Base-by-base conservation (phyloP, 2,888 invertebrate species). In the Dexiosoma caninum region DNA sequence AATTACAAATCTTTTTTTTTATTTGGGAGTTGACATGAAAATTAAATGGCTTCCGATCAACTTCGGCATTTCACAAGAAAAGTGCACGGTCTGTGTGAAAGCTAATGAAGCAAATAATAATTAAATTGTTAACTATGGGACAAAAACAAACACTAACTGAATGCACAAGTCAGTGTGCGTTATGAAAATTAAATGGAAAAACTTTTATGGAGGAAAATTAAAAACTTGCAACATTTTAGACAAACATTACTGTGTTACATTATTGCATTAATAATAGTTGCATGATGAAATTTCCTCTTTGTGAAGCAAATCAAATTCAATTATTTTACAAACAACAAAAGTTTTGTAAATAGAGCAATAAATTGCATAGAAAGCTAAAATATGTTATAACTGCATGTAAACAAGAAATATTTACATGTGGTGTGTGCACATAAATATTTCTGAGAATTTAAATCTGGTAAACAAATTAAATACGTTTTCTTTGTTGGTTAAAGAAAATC, bases 101-200 rank as follows among this genome's bases (percentile, higher is more conserved):
- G n/a, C 23, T 23, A 40, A 40, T 32, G 14, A 37, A 40, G 21
- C 37, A 40, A 57, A 57, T 35, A 21, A 40, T 42, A 60, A 60
- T 12, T 27, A 30, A 12, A 60, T 42, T 60, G 30, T 44, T 30
- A 4, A 19, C 7, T 30, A 16, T 14, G 10, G 3, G 2, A 60
- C 1, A 44, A 2, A 30, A 14, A 23, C n/a, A 42, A 1, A 27
- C 6, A 14, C 59, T 27, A 59, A 40, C 40, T 14, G 23, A 30
- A 44, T 60, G 16, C 40, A 9, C 16, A 44, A 6, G 42, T 60
- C n/a, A 16, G 10, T 14, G 27, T 2, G 27, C 3, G 21, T 64
- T 49, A 32, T 49, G 7, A 46, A 49, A 49, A 35, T 64, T 49
- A 19, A 49, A 35, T 64, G 35, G 35, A 46, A 64, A 49, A 64